Base-by-base conservation (phyloP, 2,797 vertebrate genomes). In the Darevskia nairensis region DNA sequence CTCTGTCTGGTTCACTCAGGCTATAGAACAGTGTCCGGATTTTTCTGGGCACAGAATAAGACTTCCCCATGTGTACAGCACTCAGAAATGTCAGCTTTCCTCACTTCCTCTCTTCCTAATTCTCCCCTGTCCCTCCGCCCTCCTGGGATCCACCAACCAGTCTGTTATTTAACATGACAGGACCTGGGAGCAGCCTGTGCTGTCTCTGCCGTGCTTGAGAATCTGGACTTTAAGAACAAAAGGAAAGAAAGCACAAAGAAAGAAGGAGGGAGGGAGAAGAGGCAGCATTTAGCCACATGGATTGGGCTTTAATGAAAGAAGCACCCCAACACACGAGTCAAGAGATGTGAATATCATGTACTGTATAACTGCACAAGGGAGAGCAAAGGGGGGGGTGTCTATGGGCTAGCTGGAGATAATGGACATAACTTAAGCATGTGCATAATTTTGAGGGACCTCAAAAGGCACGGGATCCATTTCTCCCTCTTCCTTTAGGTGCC, bases 201-300 rank as follows among this genome's bases (percentile, higher is more conserved):
- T 8, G 75, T 32, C 35, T 74, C 77, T 29, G 23, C 11, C 32
- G 3, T 72, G 68, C 77, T 72, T 46, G 69, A 32, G 55, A 87
- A 82, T 44, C 79, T 72, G 68, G 78, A 79, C 27, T 23, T 59
- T 79, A 29, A 6, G 66, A 80, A 82, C 86, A 82, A 87, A 61
- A 50, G 85, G 25, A 61, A 32, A 35, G 85, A 71, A 61, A 81
- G 27, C 32, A 87, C 32, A 87, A 74, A 80, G 66, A 59, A 25
- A 72, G 9, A 10, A 4, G 27, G 41, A 39, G 9, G 10, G 71
- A n/a, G 4, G 3, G 2, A 13, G 1, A 17, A 41, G 59, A 21
- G 41, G 66, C 66, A 68, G 23, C 19, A 10, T 13, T 71, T 1
- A 2, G 17, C 23, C 44, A 23, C 64, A 55, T 3, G 19, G 55